Base-by-base conservation (phyloP, 2,113 vertebrate genomes). In the Lasiurus borealis region DNA sequence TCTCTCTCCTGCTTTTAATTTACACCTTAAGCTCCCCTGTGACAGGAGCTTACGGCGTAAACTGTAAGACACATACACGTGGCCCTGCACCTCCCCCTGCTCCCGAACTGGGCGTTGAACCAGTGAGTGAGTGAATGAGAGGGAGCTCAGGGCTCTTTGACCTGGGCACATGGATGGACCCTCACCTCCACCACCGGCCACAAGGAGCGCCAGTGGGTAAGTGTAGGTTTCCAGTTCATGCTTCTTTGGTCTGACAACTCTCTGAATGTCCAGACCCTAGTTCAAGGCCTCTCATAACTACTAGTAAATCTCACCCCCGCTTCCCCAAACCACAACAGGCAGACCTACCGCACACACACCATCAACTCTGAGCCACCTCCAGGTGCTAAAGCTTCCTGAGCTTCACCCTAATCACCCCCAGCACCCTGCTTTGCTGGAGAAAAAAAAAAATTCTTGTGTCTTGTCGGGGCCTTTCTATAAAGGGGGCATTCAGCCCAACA, bases 1-100 rank as follows among this genome's bases (percentile, higher is more conserved):
- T 92, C 76, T 76, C 82, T 71, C 59, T 27, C n/a, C 52, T 34
- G 19, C 44, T 78, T 92, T 87, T 85, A 75, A 87, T 93, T 80
- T 54, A 73, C n/a, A 66, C 84, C 34, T 36, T 29, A 62, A 84
- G 54, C 66, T 73, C 48, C 40, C 69, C 10, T 13, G 27, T 6
- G 62, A 59, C 29, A 72, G 66, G 85, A 86, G 76, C 34, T 50
- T 40, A 15, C n/a, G 71, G 85, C 69, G 23, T 44, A 48, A 40
- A 50, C 48, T 44, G 21, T 40, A 59, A 50, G 36, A 64, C 36
- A 23, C 44, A 1, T 1, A 34, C 76, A 78, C 27, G 46, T 18
- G 64, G 6, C 6, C 3, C 40, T 5, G 8, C n/a, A n/a, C n/a
- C 13, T 76, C 40, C 27, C 10, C 31, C 73, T 9, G 1, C 46